These are phyloP conservation scores for Heteromormyrus szaboi DNA, from an alignment of 2,797 vertebrate genomes.

Conservation along the genomic window DNA sequence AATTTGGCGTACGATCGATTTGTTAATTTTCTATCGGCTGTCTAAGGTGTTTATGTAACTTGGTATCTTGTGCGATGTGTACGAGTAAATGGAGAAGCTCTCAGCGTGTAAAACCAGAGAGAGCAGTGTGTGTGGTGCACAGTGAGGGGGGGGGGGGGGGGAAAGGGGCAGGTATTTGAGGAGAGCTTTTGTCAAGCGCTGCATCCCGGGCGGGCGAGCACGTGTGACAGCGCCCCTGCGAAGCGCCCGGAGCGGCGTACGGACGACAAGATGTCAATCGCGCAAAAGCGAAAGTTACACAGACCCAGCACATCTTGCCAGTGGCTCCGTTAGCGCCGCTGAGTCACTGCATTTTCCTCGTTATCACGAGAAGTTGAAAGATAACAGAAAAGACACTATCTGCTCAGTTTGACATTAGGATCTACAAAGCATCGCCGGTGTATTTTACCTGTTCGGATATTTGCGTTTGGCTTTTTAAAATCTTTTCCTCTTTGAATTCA, in stretches of 20 bases:
- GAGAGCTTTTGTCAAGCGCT: not conserved
- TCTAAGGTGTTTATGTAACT: not conserved
- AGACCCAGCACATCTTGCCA: not conserved
- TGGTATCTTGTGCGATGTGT: not conserved
- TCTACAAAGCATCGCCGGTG: not conserved
- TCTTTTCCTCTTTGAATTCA: slow-evolving; percentile 5
- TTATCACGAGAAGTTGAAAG: not conserved
- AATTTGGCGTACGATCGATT: not conserved
- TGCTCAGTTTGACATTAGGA: slow-evolving; percentile 4
- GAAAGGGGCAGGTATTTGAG: not conserved
- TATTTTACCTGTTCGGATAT: not conserved
- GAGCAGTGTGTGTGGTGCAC: not conserved
- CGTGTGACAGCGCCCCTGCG: not conserved
- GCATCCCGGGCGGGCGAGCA: not conserved
- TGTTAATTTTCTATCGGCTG: not conserved
- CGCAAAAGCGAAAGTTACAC: slow-evolving; percentile 4
- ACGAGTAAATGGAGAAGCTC: not conserved
- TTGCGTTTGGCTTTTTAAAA: not conserved
- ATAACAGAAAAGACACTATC: not conserved
- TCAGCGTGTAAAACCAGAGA: not conserved
- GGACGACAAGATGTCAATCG: not conserved
- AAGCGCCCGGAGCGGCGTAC: not conserved
- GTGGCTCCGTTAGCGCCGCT: not conserved
- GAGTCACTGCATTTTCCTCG: not conserved
- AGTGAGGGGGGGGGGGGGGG: not conserved